A percentile compares a stretch with the other conserved stretches of the same genome.
phyloP scores from a whole-genome alignment of 2,113 vertebrate genomes.

The Platichthys flesus region DNA sequence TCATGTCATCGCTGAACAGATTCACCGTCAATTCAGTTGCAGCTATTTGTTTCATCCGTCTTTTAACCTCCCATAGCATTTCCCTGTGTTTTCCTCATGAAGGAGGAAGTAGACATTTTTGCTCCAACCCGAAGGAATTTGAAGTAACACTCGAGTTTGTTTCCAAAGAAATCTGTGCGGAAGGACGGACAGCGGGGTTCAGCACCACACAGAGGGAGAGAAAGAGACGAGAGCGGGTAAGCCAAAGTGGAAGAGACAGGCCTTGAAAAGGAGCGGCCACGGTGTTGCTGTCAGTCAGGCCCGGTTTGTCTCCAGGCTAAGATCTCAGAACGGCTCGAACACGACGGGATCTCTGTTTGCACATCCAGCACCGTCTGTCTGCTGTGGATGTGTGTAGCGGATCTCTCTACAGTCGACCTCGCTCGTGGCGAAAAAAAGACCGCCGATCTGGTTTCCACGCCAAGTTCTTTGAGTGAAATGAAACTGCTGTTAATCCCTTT shows the following conservation, averaged over 20 bases:
- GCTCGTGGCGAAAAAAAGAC: neutral
- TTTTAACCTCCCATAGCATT: neutral
- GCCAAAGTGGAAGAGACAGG: conserved; percentile 71
- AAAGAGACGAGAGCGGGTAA: conserved; percentile 51
- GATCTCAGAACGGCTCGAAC: conserved; percentile 35
- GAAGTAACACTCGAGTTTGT: conserved; percentile 6
- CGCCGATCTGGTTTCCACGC: conserved; percentile 1
- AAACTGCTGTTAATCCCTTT: conserved; percentile 10
- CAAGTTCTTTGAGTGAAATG: neutral
- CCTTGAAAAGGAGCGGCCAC: conserved; percentile 67
- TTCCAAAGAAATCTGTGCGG: conserved; percentile 5
- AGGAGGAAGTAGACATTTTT: neutral
- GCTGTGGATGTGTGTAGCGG: conserved; percentile 1
- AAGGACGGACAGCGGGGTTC: neutral
- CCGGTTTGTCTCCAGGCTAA: conserved; percentile 46
- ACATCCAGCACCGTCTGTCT: conserved; percentile 14
- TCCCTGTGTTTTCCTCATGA: neutral
- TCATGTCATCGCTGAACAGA: conserved; percentile 1
- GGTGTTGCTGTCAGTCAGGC: conserved; percentile 44
- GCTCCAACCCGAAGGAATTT: conserved; percentile 1
- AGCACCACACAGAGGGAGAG: conserved; percentile 25
- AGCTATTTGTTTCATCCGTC: neutral
- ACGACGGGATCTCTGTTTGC: conserved; percentile 14
- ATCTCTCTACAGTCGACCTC: conserved; percentile 3
- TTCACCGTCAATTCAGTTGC: neutral